Evolutionary conservation across 2,113 vertebrate species (phyloP).

Genomic region (Myanophis thanlyinensis): DNA sequence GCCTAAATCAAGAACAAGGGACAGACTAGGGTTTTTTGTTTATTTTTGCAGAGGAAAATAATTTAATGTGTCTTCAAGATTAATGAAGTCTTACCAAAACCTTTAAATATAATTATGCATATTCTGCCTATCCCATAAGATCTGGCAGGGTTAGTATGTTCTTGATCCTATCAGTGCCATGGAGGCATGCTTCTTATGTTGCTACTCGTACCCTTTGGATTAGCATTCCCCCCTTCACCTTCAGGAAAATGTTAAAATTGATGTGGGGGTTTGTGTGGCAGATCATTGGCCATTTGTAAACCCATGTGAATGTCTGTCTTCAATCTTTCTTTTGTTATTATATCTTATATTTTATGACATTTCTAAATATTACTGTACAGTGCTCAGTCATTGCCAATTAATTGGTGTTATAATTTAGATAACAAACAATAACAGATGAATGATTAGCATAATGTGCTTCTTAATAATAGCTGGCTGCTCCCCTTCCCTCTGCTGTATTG

Average conservation of each 20-base stretch:
- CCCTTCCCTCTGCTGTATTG: not conserved
- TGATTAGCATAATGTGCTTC: not conserved
- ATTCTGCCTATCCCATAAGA: not conserved
- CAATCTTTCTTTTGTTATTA: not conserved
- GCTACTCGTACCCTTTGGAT: not conserved
- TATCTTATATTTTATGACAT: not conserved
- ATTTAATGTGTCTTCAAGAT: not conserved
- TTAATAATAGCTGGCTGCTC: not conserved
- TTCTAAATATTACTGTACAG: not conserved
- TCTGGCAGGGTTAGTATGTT: not conserved
- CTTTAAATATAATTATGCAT: not conserved
- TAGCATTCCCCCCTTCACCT: not conserved
- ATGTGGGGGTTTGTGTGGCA: not conserved
- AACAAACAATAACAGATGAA: not conserved
- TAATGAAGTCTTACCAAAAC: not conserved
- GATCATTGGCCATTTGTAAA: not conserved
- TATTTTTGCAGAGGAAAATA: not conserved
- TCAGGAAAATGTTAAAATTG: not conserved
- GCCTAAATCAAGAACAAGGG: not conserved
- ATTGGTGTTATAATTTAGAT: not conserved
- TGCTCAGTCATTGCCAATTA: not conserved
- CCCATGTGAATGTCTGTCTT: not conserved
- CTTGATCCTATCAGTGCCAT: not conserved
- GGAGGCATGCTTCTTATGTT: not conserved
- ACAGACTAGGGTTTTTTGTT: not conserved